phyloP scores from a whole-genome alignment of 2,888 invertebrate species.

The Drosophila tanythrix region DNA sequence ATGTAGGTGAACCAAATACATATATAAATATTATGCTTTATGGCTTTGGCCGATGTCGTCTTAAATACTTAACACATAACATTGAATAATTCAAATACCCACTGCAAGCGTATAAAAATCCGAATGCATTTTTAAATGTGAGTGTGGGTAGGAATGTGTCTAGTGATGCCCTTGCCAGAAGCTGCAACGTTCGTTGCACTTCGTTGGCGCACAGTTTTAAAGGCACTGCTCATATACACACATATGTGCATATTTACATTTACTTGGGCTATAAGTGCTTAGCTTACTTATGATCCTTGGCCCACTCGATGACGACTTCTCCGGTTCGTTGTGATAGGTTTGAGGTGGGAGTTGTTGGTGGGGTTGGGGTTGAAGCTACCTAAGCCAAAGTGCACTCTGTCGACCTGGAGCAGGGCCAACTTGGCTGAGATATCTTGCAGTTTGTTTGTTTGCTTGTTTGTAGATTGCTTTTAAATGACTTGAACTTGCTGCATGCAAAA shows the following conservation, averaged over 20 bases:
- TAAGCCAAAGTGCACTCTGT: conserved; percentile 57
- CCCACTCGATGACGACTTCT: conserved; percentile 73
- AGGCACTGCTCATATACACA: conserved; percentile 45
- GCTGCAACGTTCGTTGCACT: conserved; percentile 75
- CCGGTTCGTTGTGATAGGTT: conserved; percentile 10
- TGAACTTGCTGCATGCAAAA: conserved; percentile 64
- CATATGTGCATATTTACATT: conserved; percentile 57
- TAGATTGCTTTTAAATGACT: conserved; percentile 80
- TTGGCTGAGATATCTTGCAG: conserved; percentile 49
- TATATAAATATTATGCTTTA: not conserved
- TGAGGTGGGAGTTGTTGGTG: not conserved
- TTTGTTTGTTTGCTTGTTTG: conserved; percentile 62
- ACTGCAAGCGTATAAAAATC: conserved; percentile 34
- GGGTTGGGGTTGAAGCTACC: conserved; percentile 39
- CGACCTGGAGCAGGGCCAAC: conserved; percentile 58
- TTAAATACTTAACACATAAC: not conserved
- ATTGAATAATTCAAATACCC: conserved; percentile 11
- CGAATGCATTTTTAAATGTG: conserved; percentile 21
- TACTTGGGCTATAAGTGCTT: conserved; percentile 73
- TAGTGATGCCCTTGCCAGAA: conserved; percentile 69
- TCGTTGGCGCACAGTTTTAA: conserved; percentile 72
- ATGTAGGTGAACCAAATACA: not conserved
- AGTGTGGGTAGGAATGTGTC: conserved; percentile 48
- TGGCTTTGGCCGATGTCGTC: not conserved
- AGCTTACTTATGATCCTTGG: conserved; percentile 78